Base-by-base conservation (phyloP, 2,113 vertebrate species). In the Gymnogyps californianus region DNA sequence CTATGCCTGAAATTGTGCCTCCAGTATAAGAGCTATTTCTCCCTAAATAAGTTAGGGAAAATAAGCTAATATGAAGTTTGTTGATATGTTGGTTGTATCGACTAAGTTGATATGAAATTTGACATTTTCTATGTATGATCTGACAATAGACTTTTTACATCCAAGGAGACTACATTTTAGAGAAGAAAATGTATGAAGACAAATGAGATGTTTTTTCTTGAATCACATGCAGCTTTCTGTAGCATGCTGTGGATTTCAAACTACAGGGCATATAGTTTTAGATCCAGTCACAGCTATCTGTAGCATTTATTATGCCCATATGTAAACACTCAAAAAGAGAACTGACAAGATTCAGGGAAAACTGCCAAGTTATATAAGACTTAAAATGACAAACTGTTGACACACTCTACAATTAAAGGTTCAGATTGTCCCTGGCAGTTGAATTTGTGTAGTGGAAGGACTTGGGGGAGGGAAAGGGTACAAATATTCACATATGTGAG, bases 351-450 rank as follows among this genome's bases (percentile, higher is more conserved):
- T 79, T 90, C n/a, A 64, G 44, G 78, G 64, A 92, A 94, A 93
- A 51, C 29, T 82, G 81, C 46, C 92, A 87, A 87, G 51, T 93
- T 93, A 91, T 62, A 20, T 91, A 87, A 91, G 64, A 70, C 69
- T 91, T 89, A 75, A 95, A 89, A 89, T 87, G 86, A 87, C 81
- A 87, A 94, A 84, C 46, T 69, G 69, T 81, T 94, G 95, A 90
- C 66, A 82, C 72, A 77, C 47, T 87, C 78, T 89, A 84, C 55
- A 93, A 55, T 87, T 78, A 93, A 93, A 78, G 22, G 61, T 87
- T 94, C 13, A 16, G 55, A 87, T 70, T 91, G 81, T 87, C 81
- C 65, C 74, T 87, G 34, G 69, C 55, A 96, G 51, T 79, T 32
- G 25, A 54, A 75, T 89, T 84, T 84, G 40, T 89, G n/a, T 22